Percentiles rank a stretch among this genome's conserved stretches.
Conservation (phyloP, 2,797 vertebrate genomes). For the Microcaecilia unicolor region DNA sequence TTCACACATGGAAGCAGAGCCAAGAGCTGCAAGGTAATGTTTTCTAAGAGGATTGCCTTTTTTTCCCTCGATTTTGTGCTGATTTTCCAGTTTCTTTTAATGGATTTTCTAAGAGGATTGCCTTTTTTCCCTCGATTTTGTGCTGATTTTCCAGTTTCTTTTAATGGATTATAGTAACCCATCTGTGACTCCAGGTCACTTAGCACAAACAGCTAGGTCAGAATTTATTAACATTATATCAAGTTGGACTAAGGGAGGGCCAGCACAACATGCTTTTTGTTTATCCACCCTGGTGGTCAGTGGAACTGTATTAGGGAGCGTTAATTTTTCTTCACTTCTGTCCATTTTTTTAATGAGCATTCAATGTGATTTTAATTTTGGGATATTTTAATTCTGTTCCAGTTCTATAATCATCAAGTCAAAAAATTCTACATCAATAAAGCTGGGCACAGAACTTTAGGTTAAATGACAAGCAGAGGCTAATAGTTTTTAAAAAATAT, state of each 20-base stretch:
- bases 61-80: background rate
- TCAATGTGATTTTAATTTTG: background rate
- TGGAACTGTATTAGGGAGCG: conserved; percentile 19
- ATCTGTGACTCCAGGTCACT: background rate
- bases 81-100: background rate
- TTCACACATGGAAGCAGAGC: background rate
- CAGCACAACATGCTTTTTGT: background rate
- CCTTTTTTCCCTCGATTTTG: background rate
- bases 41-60: conserved; percentile 11
- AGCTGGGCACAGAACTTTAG: too few species aligned
- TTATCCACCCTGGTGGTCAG: conserved; percentile 15
- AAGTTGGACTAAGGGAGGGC: conserved; percentile 4
- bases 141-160: background rate
- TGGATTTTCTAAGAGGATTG: background rate
- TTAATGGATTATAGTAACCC: background rate
- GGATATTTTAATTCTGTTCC: background rate
- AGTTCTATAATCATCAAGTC: background rate
- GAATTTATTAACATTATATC: too few species aligned
- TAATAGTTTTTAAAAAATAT: too few species aligned
- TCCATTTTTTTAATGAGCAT: conserved; percentile 18
- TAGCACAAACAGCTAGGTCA: too few species aligned
- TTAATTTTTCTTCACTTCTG: conserved; percentile 9
- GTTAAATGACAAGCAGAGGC: too few species aligned
- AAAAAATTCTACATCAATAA: background rate
- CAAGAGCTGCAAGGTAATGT: background rate